A percentile compares a stretch with the other conserved stretches of the same genome.
These are phyloP conservation scores for Amphiprion percula DNA, from an alignment of 2,113 vertebrate genomes.

Conservation along the genomic window DNA sequence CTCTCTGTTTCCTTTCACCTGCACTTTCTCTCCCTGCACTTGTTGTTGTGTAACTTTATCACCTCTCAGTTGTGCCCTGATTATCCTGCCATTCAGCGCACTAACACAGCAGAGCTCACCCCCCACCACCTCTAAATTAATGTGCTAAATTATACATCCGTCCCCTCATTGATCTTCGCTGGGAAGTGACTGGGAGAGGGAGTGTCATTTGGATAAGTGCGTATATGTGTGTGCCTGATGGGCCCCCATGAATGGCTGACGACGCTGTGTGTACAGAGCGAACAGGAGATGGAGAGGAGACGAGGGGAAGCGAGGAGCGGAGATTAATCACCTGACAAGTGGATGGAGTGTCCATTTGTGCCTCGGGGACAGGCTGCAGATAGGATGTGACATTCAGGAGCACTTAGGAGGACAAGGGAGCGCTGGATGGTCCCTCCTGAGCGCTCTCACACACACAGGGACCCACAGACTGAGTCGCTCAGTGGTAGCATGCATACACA, in stretches of 20 bases:
- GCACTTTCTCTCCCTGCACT: conserved; percentile 24
- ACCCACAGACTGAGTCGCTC: conserved; percentile 4
- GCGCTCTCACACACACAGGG: neutral
- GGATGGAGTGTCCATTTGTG: conserved; percentile 81
- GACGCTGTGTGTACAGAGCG: conserved; percentile 49
- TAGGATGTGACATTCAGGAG: conserved; percentile 79
- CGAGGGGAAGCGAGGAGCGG: conserved; percentile 53
- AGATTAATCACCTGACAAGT: conserved; percentile 82
- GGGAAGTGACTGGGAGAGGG: conserved; percentile 36
- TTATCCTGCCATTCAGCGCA: conserved; percentile 35
- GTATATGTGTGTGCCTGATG: conserved; percentile 29
- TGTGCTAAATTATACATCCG: conserved; percentile 64
- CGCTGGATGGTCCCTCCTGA: conserved; percentile 18
- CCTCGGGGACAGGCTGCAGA: conserved; percentile 76
- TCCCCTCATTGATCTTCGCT: conserved; percentile 66
- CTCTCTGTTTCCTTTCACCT: conserved; percentile 21
- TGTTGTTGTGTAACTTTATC: conserved; percentile 41
- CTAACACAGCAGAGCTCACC: conserved; percentile 27
- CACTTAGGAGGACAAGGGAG: conserved; percentile 72
- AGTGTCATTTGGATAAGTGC: conserved; percentile 37
- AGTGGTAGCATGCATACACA: conserved; percentile 20
- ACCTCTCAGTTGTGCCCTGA: conserved; percentile 32
- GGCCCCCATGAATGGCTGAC: conserved; percentile 55
- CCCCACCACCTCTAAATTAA: conserved; percentile 47
- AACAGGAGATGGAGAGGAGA: conserved; percentile 69